Evolutionary conservation across 1,140 invertebrate species (phyloP).

Genomic region (Euglossa dilemma): DNA sequence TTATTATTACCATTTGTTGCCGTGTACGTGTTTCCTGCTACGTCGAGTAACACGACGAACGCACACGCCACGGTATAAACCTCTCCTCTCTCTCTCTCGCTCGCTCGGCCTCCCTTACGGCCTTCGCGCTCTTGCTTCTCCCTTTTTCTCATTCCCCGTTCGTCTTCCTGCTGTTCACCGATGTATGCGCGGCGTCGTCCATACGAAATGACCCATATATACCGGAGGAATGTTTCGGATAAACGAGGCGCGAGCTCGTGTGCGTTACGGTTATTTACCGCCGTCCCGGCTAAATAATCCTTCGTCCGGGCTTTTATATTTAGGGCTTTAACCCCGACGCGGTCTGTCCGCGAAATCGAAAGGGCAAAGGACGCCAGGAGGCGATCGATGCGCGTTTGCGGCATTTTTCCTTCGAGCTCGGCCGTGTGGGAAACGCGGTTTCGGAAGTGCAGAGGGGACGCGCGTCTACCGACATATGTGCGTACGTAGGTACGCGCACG

Average conservation of each 20-base stretch:
- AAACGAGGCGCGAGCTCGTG: constrained; percentile 22
- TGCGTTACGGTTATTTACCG: neutral
- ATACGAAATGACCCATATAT: constrained; percentile 47
- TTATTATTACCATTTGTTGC: constrained; percentile 74
- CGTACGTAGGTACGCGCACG: neutral
- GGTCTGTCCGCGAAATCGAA: neutral
- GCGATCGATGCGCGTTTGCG: neutral
- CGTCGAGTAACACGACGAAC: constrained; percentile 53
- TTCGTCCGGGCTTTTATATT: too few species aligned
- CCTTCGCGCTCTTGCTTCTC: constrained; percentile 28
- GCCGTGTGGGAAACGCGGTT: constrained; percentile 20
- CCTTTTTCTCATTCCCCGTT: constrained; percentile 34
- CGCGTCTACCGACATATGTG: too few species aligned
- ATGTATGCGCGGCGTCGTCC: constrained; percentile 26
- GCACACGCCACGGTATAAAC: constrained; percentile 26
- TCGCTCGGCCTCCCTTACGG: neutral
- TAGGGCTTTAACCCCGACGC: too few species aligned
- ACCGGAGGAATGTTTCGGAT: neutral
- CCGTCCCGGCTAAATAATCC: neutral
- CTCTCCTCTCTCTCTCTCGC: neutral
- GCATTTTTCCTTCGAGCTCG: neutral
- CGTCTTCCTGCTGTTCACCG: constrained; percentile 15
- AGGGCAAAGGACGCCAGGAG: neutral
- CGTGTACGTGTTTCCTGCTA: constrained; percentile 75
- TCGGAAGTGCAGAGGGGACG: neutral